These are phyloP conservation scores for Mus caroli DNA, from an alignment of 2,797 vertebrate species.

Conservation along the genomic window DNA sequence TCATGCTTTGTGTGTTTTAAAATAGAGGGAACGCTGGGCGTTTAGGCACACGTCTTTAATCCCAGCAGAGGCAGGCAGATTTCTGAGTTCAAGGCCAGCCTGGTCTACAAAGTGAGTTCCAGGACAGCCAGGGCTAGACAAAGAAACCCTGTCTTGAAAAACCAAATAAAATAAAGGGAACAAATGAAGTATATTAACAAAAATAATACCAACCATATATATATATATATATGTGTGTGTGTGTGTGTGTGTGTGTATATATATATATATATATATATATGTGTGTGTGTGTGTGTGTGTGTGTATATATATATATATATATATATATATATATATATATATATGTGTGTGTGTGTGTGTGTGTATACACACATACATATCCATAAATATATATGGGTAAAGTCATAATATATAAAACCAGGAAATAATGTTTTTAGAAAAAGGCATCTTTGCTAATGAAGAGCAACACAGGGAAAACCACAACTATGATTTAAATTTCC, in stretches of 20 bases:
- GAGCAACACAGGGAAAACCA: constrained; percentile 26
- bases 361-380: too few relatives aligned
- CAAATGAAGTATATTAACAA: constrained; percentile 30
- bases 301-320: neutral
- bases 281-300: too few relatives aligned
- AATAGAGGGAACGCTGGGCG: neutral
- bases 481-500: constrained; percentile 46
- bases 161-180: neutral
- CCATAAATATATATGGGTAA: neutral
- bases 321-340: neutral
- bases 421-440: constrained; percentile 42
- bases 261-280: neutral
- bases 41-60: too few relatives aligned
- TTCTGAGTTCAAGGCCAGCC: too few relatives aligned
- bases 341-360: too few relatives aligned
- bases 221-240: too few relatives aligned
- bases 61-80: too few relatives aligned
- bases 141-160: too few relatives aligned
- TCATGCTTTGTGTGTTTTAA: neutral
- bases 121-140: too few relatives aligned
- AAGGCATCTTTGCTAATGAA: constrained; percentile 47
- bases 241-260: rapidly evolving
- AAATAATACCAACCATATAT: neutral
- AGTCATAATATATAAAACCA: constrained; percentile 50
- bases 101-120: too few relatives aligned